Base-by-base conservation (phyloP, 2,888 invertebrate genomes). In the Mythimna ferrago region DNA sequence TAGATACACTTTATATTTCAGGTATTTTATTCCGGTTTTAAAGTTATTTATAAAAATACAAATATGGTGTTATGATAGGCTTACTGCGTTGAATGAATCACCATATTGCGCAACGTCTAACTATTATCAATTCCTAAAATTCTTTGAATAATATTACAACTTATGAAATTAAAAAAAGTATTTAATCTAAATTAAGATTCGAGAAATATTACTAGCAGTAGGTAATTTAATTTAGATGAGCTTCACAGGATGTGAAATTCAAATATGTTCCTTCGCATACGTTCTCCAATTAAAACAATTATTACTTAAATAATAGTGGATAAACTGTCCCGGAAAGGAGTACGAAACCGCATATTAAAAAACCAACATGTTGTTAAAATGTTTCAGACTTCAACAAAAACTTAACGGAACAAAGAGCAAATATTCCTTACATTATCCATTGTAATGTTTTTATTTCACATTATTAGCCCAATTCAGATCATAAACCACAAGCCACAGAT, bases 401-500 rank as follows among this genome's bases (percentile, higher is more conserved):
- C 68, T 85, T 82, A 84, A 78, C 82, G 38, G 60, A 71, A 86
- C 77, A 85, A 84, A 71, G 77, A 76, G 38, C 38, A 78, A 76
- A 66, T 88, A 86, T 83, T 72, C 67, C 70, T 77, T 85, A 78
- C 71, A 81, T 82, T 81, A 86, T 82, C 76, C 84, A 87, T 87
- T 87, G 87, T 86, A 66, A 80, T 75, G 79, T 83, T 88, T 87
- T 81, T 84, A 85, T 81, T 84, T 81, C 72, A 81, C 75, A 82
- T 86, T 86, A 88, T 87, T 85, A 83, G 81, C 71, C 78, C 73
- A 73, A 84, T 88, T 87, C 78, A 85, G 86, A 84, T 85, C 85
- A 78, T 87, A 90, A 93, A 91, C 93, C 93, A 83, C 92, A 90
- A 92, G 92, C 94, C 93, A 72, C 94, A 93, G 83, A 70, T 77